Conservation (phyloP, 2,797 vertebrate genomes). For the Hydrophis major region DNA sequence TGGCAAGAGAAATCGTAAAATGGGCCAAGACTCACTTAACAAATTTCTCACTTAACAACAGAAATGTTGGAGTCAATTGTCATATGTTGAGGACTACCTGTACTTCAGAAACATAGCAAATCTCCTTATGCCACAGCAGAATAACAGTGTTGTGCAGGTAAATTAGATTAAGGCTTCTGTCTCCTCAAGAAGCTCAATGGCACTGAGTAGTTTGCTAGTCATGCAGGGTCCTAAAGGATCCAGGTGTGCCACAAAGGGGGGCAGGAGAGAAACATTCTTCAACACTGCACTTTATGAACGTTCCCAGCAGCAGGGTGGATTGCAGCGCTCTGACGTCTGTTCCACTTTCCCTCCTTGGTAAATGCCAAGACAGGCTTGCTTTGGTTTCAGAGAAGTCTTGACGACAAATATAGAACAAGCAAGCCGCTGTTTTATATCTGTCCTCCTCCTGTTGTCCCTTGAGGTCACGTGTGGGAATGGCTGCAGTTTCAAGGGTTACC, state of each 20-base stretch:
- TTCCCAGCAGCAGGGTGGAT: neutral
- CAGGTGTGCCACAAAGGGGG: neutral
- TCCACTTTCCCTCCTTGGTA: neutral
- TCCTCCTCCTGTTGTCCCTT: neutral
- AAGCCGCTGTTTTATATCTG: neutral
- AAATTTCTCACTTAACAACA: neutral
- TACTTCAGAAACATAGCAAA: neutral
- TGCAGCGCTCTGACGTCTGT: neutral
- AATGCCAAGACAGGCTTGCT: neutral
- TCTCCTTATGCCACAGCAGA: neutral
- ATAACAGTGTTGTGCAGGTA: neutral
- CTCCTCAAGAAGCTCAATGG: neutral
- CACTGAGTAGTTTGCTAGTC: neutral
- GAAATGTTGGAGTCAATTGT: neutral
- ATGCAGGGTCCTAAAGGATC: neutral
- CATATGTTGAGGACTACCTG: neutral
- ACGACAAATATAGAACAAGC: neutral
- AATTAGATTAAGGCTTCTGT: too few relatives aligned
- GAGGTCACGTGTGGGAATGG: neutral
- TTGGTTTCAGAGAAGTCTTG: neutral
- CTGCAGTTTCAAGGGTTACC: neutral
- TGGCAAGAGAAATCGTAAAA: neutral
- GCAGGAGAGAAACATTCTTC: neutral
- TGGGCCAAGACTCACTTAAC: neutral
- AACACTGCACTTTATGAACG: neutral